Evolutionary conservation across 2,113 vertebrate genomes (phyloP).

Genomic region (Saccopteryx leptura): DNA sequence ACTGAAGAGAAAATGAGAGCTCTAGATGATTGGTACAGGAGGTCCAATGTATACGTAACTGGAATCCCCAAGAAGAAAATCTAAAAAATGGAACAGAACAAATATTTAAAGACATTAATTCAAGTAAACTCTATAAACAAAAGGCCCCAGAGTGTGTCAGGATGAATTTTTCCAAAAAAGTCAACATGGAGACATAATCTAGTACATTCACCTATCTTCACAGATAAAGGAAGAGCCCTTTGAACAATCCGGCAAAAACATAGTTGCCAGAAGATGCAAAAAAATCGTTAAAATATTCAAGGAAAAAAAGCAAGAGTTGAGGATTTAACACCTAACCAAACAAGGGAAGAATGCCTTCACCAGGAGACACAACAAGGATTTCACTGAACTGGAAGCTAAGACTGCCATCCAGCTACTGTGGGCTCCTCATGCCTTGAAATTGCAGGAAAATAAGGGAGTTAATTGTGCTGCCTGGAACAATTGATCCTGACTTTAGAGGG

Average conservation of each 20-base stretch:
- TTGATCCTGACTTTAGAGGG: neutral
- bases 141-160: neutral
- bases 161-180: neutral
- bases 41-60: neutral
- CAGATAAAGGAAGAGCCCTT: neutral
- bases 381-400: neutral
- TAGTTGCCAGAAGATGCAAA: neutral
- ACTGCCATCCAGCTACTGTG: neutral
- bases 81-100: neutral
- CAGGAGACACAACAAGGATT: neutral
- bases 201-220: neutral
- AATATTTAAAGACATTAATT: neutral
- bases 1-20: neutral
- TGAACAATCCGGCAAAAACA: neutral
- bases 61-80: slow-evolving; percentile 4
- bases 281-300: slow-evolving; percentile 2
- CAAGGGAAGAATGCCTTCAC: neutral
- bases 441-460: neutral
- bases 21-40: neutral
- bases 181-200: neutral
- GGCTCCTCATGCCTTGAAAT: neutral
- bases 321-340: neutral
- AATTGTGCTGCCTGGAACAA: neutral
- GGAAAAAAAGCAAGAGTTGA: neutral
- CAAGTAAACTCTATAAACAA: neutral